Conservation (phyloP, 2,888 invertebrate species). For the Sphinx pinastri region DNA sequence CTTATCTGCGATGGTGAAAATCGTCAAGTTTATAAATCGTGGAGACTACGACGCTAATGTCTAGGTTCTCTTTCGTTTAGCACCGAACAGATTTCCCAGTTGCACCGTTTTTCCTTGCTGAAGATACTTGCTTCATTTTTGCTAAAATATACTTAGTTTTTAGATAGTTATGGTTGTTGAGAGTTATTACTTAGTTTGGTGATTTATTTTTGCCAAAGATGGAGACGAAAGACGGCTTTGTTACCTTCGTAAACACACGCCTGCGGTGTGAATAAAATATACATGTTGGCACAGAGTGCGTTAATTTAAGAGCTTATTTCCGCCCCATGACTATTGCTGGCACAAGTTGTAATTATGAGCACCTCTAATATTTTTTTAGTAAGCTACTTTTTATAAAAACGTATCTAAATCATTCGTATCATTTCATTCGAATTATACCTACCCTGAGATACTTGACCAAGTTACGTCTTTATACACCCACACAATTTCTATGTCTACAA, state of each 20-base stretch:
- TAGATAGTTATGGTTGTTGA: neutral
- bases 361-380: too few species aligned
- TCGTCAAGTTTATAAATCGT: conserved; percentile 29
- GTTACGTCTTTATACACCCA: conserved; percentile 10
- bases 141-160: neutral
- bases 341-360: too few species aligned
- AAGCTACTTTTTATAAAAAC: too few species aligned
- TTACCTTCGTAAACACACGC: too few species aligned
- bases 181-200: too few species aligned
- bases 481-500: neutral
- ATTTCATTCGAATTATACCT: neutral
- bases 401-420: too few species aligned
- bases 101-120: conserved; percentile 62
- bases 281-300: too few species aligned
- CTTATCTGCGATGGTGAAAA: conserved; percentile 26
- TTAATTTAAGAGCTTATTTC: too few species aligned
- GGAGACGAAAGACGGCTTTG: too few species aligned
- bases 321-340: too few species aligned
- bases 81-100: conserved; percentile 64
- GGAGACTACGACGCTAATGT: conserved; percentile 23
- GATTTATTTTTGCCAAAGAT: too few species aligned
- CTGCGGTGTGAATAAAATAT: too few species aligned
- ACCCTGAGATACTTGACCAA: conserved; percentile 19
- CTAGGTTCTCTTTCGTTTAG: conserved; percentile 35
- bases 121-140: conserved; percentile 36